Conservation (phyloP, 2,797 vertebrate species). For the Huso huso region DNA sequence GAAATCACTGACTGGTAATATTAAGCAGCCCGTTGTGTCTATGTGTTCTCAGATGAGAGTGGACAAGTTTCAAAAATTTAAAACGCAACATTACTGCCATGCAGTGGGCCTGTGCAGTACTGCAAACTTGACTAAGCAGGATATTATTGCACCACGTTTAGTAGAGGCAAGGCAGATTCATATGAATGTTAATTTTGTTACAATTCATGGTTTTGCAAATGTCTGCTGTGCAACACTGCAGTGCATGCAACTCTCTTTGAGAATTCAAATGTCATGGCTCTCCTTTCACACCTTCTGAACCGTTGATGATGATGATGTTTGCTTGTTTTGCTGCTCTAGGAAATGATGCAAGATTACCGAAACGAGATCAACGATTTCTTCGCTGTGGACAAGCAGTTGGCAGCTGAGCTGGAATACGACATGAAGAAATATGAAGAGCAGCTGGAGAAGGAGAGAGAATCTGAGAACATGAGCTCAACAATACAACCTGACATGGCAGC, state of each 20-base stretch:
- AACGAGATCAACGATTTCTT: conserved; percentile 84
- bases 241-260: too few species aligned
- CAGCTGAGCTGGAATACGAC: conserved; percentile 81
- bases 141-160: background rate
- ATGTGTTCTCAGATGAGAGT: background rate
- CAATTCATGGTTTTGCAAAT: background rate
- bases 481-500: conserved; percentile 24
- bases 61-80: background rate
- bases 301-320: conserved; percentile 65
- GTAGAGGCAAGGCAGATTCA: background rate
- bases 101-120: background rate
- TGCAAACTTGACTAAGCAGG: background rate
- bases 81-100: background rate
- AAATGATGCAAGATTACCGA: conserved; percentile 81
- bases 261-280: background rate
- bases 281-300: background rate
- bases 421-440: conserved; percentile 69
- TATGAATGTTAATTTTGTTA: background rate
- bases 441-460: conserved; percentile 50
- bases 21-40: too few species aligned
- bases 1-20: background rate
- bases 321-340: conserved; percentile 31
- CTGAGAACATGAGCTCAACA: conserved; percentile 42
- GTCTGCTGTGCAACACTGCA: background rate
- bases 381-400: conserved; percentile 79